Conservation (phyloP, 2,113 vertebrate genomes). For the Catharus fuscescens region DNA sequence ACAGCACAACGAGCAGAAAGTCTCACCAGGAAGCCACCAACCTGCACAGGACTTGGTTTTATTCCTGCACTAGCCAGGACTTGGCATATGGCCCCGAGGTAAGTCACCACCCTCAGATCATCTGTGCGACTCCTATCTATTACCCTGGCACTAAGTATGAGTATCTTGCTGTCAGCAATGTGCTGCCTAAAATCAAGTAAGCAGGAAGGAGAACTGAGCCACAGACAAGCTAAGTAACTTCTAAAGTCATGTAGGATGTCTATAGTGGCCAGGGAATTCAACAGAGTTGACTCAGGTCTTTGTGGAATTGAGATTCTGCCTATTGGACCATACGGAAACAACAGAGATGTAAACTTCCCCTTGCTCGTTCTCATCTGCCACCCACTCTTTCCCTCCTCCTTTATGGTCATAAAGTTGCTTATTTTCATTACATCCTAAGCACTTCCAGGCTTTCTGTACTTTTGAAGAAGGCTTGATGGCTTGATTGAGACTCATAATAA, state of each 20-base stretch:
- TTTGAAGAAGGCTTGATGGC: not conserved
- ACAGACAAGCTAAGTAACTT: not conserved
- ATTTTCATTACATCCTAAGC: not conserved
- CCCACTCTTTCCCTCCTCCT: not conserved
- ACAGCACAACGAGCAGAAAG: not conserved
- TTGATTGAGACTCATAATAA: slow-evolving; percentile 6
- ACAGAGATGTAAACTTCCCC: not conserved
- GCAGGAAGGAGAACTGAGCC: not conserved
- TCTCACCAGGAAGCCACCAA: not conserved
- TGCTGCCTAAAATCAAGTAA: not conserved
- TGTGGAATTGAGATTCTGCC: not conserved
- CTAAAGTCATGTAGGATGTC: not conserved
- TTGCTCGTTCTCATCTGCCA: not conserved
- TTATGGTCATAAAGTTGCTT: not conserved
- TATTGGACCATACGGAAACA: not conserved
- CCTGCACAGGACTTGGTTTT: not conserved
- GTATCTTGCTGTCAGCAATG: not conserved
- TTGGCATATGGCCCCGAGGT: not conserved
- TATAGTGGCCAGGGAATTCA: not conserved
- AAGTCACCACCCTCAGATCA: not conserved
- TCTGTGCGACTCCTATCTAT: not conserved
- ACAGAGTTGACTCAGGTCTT: not conserved
- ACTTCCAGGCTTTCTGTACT: not conserved
- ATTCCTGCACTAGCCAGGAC: not conserved
- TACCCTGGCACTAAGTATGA: not conserved